Evolutionary conservation across 53 echinoderm and acorn worm species (phyloP), one percentile per base, ranked within the genome.

Genomic region (Antedon mediterranea): DNA sequence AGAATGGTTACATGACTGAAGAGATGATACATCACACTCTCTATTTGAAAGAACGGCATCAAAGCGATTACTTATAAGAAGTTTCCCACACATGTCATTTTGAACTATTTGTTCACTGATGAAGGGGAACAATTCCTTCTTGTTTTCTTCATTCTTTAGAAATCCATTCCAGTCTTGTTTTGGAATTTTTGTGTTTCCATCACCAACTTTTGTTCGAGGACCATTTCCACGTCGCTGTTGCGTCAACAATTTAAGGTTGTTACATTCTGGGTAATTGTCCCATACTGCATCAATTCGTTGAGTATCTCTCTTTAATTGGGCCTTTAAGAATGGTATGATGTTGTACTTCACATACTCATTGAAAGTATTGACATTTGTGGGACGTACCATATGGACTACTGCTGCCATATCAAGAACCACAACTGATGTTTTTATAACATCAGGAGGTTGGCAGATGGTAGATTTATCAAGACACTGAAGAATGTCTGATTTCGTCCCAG

Each of bases 191-290:
- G 83, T 77, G 71, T 33, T 83, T 28, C 77, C 77, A 83, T 83
- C 32, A 15, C 83, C 72, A 7, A 71, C 37, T 71, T 31, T 83
- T 76, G 71, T 83, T 71, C 83, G 43, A 1, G 83, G 83, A 77
- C 83, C 83, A 71, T 70, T 83, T 83, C 83, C 83, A 71, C 77
- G 83, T 33, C 77, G 57, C 71, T 83, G 71, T 72, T 83, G 83
- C 6, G 83, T 83, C 26, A 77, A 28, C 29, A 72, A 71, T 30
- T 83, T 83, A 28, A 83, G 42, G 23, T 77, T 83, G 34, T 83
- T 77, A 71, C 32, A 34, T 71, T 83, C 83, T 32, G 83, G 77
- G 72, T 83, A 71, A 43, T 83, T 71, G 72, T 71, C 83, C 77
- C 77, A 83, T 27, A 83, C 76, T 77, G 83, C 77, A 30, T 83